Conservation (phyloP, 2,797 vertebrate species). For the Emys orbicularis region DNA sequence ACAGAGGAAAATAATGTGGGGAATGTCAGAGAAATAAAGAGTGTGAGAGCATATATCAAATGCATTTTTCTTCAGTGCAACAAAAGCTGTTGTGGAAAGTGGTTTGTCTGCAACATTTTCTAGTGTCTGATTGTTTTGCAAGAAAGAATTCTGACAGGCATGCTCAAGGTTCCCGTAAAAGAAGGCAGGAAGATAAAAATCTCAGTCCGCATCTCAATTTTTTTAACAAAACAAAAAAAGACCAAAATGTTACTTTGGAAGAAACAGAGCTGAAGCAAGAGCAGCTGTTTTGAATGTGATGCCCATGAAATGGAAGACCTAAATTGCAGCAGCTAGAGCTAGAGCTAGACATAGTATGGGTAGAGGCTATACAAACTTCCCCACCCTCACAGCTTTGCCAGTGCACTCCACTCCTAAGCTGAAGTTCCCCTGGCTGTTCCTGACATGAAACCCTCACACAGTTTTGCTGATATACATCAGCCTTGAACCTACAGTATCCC, state of each 20-base stretch:
- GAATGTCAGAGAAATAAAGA: background rate
- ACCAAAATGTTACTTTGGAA: background rate
- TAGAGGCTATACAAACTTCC: background rate
- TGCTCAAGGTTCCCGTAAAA: slow-evolving; percentile 30
- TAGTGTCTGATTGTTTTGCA: slow-evolving; percentile 11
- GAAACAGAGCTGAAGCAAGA: background rate
- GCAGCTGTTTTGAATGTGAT: background rate
- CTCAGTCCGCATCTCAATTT: background rate
- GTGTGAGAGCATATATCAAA: background rate
- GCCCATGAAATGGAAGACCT: background rate
- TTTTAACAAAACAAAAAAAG: slow-evolving; percentile 2
- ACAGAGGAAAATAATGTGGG: background rate
- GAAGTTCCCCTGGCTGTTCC: background rate
- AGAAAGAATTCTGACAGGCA: slow-evolving; percentile 31
- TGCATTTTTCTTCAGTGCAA: background rate
- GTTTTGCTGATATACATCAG: fast-evolving
- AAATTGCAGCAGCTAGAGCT: background rate
- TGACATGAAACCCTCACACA: background rate
- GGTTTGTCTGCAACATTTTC: background rate
- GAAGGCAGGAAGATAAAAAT: slow-evolving; percentile 14
- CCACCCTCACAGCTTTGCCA: background rate
- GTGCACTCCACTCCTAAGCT: background rate
- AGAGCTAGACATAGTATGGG: background rate
- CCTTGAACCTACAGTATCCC: fast-evolving
- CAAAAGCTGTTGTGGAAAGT: background rate